These are phyloP conservation scores for Rhynchotus rufescens DNA, from an alignment of 2,797 vertebrate genomes.

Conservation along the genomic window DNA sequence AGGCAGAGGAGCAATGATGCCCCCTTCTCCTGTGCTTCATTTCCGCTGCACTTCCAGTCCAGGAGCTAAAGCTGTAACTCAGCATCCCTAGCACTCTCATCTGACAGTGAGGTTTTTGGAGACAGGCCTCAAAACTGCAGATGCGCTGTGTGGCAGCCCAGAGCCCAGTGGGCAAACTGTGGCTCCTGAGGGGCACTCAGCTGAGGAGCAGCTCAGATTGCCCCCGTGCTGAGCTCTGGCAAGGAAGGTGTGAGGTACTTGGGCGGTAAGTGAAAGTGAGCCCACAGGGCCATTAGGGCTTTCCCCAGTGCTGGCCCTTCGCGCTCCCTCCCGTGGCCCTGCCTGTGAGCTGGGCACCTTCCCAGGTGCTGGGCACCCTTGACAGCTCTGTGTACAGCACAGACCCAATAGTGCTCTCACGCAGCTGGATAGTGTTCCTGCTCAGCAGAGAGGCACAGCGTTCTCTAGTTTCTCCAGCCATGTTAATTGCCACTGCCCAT, in stretches of 20 bases:
- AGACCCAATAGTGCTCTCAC: background rate
- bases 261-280: conserved; percentile 12
- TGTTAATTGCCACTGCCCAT: background rate
- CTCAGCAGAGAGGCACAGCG: background rate
- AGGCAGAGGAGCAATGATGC: background rate
- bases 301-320: background rate
- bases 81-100: background rate
- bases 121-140: background rate
- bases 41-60: background rate
- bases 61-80: background rate
- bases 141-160: accelerated
- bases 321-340: accelerated
- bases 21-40: background rate
- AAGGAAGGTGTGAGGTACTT: conserved; percentile 20
- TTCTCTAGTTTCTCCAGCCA: background rate
- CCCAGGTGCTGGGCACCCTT: background rate
- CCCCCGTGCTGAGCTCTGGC: conserved; percentile 48
- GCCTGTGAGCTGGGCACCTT: accelerated
- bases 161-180: background rate
- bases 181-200: background rate
- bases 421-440: background rate
- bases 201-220: background rate
- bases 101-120: background rate
- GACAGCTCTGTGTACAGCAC: background rate
- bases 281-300: background rate